Percentiles rank a stretch among this genome's conserved stretches.
These are phyloP conservation scores for Meliscaeva auricollis DNA, from an alignment of 2,888 invertebrate genomes.

Conservation along the genomic window DNA sequence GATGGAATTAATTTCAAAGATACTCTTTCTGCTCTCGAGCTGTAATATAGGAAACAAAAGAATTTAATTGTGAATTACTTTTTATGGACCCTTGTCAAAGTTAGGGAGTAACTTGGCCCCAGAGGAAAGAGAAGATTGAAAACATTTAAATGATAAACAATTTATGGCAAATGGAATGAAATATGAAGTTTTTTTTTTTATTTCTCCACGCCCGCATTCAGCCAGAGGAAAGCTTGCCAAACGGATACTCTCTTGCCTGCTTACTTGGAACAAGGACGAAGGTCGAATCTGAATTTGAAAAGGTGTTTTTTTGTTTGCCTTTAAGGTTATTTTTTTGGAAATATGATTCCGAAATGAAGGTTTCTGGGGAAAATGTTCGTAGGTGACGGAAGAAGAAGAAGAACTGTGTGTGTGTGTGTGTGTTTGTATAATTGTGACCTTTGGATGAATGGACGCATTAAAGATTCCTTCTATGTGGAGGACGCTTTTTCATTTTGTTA, in stretches of 20 bases:
- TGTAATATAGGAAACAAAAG: constrained; percentile 2
- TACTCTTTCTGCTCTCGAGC: constrained; percentile 33
- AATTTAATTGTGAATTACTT: constrained; percentile 54
- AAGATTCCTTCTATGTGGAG: constrained; percentile 14
- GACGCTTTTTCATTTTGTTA: constrained; percentile 29
- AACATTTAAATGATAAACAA: constrained; percentile 51
- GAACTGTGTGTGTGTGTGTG: too few relatives aligned
- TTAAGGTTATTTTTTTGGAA: neutral
- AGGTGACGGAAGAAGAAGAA: too few relatives aligned
- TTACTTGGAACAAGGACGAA: neutral
- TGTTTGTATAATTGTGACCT: neutral
- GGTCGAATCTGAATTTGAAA: constrained; percentile 27
- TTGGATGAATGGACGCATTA: constrained; percentile 27
- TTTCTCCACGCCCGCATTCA: too few relatives aligned
- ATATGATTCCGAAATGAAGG: constrained; percentile 3
- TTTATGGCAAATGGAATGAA: constrained; percentile 53
- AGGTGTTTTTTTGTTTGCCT: constrained; percentile 6
- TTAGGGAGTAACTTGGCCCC: neutral
- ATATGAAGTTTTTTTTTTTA: constrained; percentile 37
- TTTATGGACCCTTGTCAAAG: constrained; percentile 47
- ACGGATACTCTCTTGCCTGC: neutral
- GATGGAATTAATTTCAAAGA: constrained; percentile 57
- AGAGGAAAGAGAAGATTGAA: neutral
- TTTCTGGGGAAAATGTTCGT: too few relatives aligned
- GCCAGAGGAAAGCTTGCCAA: constrained; percentile 11